These are phyloP conservation scores for Artemisiospiza belli DNA, from an alignment of 2,113 vertebrate species.

Conservation along the genomic window DNA sequence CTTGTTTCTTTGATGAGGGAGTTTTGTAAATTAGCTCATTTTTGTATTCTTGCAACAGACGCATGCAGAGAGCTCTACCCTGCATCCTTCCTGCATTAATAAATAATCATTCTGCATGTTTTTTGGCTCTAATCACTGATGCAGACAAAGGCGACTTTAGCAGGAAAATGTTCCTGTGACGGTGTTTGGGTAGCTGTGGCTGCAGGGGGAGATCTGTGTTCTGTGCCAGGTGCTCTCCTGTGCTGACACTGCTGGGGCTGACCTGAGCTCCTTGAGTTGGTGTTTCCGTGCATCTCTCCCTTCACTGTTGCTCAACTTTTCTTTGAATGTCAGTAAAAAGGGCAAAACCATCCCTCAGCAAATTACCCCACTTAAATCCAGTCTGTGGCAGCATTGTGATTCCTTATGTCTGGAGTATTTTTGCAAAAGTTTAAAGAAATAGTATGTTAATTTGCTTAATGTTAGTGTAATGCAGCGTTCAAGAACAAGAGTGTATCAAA, in stretches of 20 bases:
- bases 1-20: constrained; percentile 54
- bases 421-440: not conserved
- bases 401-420: not conserved
- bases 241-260: not conserved
- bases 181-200: not conserved
- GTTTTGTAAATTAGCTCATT: constrained; percentile 31
- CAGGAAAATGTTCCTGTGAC: not conserved
- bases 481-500: not conserved
- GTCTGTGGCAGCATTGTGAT: not conserved
- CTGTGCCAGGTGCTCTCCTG: not conserved
- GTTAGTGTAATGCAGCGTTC: not conserved
- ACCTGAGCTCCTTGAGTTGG: not conserved
- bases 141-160: constrained; percentile 24
- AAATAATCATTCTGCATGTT: constrained; percentile 61
- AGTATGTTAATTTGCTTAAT: not conserved
- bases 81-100: constrained; percentile 42
- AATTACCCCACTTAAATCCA: not conserved
- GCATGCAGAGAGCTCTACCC: not conserved
- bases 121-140: constrained; percentile 34
- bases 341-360: not conserved
- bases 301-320: not conserved
- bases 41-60: constrained; percentile 14
- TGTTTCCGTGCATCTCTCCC: not conserved
- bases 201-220: not conserved
- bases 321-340: not conserved